These are phyloP conservation scores for Chiroxiphia lanceolata DNA, from an alignment of 2,797 vertebrate species.

Conservation along the genomic window DNA sequence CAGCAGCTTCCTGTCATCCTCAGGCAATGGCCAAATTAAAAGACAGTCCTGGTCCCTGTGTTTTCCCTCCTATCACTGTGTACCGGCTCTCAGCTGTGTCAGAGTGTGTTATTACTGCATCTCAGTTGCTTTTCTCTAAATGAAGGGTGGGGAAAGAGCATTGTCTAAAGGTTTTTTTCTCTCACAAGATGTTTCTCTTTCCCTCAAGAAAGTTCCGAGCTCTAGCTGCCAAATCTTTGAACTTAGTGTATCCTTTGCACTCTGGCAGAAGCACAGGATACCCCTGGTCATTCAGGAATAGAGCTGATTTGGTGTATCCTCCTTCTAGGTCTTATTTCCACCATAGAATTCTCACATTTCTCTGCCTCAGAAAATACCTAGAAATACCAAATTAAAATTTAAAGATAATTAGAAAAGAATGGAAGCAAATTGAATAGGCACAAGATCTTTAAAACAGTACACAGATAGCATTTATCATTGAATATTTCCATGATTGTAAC, in stretches of 20 bases:
- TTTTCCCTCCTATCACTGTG: constrained; percentile 4
- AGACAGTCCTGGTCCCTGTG: not conserved
- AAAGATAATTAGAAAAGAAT: not conserved
- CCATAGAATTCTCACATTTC: not conserved
- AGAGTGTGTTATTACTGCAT: not conserved
- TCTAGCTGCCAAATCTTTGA: not conserved
- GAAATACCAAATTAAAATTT: not conserved
- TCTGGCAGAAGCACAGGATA: not conserved
- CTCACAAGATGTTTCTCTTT: not conserved
- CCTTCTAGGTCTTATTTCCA: not conserved
- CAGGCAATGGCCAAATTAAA: constrained; percentile 45
- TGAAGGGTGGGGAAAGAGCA: not conserved
- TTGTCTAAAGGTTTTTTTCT: not conserved
- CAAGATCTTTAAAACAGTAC: not conserved
- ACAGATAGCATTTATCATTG: not conserved
- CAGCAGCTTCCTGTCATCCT: constrained; percentile 46
- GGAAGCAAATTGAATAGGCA: not conserved
- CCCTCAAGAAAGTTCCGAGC: not conserved
- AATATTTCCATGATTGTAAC: not conserved
- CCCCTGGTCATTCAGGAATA: not conserved
- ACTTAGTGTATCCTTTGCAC: not conserved
- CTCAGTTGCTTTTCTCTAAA: not conserved
- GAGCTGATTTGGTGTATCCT: not conserved
- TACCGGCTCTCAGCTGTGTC: not conserved
- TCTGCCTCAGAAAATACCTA: not conserved